A percentile compares a stretch with the other conserved stretches of the same genome.
Evolutionary conservation across 2,113 vertebrate genomes (phyloP).

Genomic region (Ploceus nigricollis): DNA sequence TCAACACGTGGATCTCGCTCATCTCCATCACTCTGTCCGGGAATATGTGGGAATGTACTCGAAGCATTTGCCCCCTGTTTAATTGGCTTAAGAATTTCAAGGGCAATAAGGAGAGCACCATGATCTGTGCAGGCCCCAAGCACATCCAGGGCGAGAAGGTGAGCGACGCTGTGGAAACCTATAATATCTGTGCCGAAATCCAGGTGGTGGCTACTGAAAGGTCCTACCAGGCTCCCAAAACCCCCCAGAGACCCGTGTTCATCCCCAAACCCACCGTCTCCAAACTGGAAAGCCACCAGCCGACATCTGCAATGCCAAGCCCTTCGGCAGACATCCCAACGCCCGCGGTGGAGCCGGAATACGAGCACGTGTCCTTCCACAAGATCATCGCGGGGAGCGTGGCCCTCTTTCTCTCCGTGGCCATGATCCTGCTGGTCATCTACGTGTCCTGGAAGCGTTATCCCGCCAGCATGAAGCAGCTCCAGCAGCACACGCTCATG

Average conservation of each 20-base stretch:
- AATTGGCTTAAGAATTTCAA: slow-evolving; percentile 95
- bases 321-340: slow-evolving; percentile 77
- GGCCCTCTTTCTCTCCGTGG: slow-evolving; percentile 92
- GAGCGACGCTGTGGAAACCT: slow-evolving; percentile 89
- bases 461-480: slow-evolving; percentile 93
- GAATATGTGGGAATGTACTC: slow-evolving; percentile 94
- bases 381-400: slow-evolving; percentile 95
- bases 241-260: slow-evolving; percentile 74
- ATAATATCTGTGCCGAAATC: slow-evolving; percentile 85
- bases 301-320: slow-evolving; percentile 51
- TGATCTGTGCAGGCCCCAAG: slow-evolving; percentile 94
- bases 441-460: slow-evolving; percentile 97
- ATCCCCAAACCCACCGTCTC: slow-evolving; percentile 78
- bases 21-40: slow-evolving; percentile 92
- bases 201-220: slow-evolving; percentile 77
- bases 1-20: slow-evolving; percentile 91
- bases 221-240: slow-evolving; percentile 75
- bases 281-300: slow-evolving; percentile 72
- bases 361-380: slow-evolving; percentile 93
- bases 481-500: slow-evolving; percentile 90
- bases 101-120: slow-evolving; percentile 89
- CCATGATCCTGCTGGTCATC: slow-evolving; percentile 95
- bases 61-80: slow-evolving; percentile 90
- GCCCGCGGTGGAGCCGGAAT: slow-evolving; percentile 81
- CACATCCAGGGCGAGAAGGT: slow-evolving; percentile 93